Evolutionary conservation across 2,113 vertebrate genomes (phyloP), one percentile per base, ranked within the genome.

Genomic region (Anguilla rostrata): DNA sequence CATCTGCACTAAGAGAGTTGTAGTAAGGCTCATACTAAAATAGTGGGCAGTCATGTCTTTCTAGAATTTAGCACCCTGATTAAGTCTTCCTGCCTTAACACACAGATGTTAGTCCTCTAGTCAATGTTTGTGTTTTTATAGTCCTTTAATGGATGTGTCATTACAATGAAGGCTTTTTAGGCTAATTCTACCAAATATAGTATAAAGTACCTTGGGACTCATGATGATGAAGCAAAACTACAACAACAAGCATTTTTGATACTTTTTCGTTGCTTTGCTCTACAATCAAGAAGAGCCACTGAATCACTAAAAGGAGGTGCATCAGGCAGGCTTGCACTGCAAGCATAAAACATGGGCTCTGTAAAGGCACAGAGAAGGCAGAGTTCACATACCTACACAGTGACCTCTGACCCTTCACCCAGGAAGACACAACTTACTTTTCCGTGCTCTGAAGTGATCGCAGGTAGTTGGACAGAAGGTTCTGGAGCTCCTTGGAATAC

Each of bases 401-500:
- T 75, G 71, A 29, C 9, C 29, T n/a, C 63, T 71, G 22, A 71
- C 63, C 63, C 9, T 12, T 26, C 5, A 34, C 14, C 29, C n/a
- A 57, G 22, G 11, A 15, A 85, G 82, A 39, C 34, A 57, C 0
- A 43, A 92, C 96, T 92, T 96, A 99, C 98, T 97, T 99, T 93
- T 99, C 98, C 87, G 96, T 96, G 93, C 92, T 95, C 95, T 98
- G 98, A 86, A 99, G 94, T 5, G 97, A 97, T 86, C 98, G 95
- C 84, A 99, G 94, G 88, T 99, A 99, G 92, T 95, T 97, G 15
- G 97, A 96, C 89, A 99, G 96, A 92, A 99, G 95, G 87, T 94
- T 97, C 95, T 99, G 98, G 80, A 99, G 97, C 87, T 99, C 98
- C 93, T 98, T 99, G 89, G 97, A 97, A 91, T 99, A 99, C 88